Evolutionary conservation across 2,113 vertebrate genomes (phyloP).

Genomic region (Cololabis saira): DNA sequence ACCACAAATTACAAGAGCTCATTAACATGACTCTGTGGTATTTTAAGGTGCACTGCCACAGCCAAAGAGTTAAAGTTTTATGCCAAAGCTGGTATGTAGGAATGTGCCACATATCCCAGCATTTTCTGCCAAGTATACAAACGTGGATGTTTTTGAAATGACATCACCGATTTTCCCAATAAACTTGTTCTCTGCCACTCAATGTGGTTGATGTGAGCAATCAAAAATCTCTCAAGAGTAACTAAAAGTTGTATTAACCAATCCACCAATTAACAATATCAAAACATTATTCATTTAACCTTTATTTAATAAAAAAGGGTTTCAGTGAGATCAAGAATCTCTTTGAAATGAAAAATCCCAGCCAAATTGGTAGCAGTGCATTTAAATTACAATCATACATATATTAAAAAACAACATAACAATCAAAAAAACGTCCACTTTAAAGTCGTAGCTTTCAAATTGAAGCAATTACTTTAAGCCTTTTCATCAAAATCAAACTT

Average conservation of each 20-base stretch:
- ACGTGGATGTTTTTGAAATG: neutral
- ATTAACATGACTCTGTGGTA: conserved; percentile 28
- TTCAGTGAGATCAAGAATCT: no score
- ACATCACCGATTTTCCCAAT: neutral
- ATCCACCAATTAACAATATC: no score
- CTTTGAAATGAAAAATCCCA: no score
- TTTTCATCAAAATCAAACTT: no score
- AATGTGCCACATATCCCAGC: neutral
- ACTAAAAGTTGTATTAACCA: conserved; percentile 5
- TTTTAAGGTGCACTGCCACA: conserved; percentile 26
- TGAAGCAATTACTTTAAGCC: no score
- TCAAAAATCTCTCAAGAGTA: conserved; percentile 15
- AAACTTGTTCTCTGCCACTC: neutral
- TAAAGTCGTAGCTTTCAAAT: no score
- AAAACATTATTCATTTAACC: no score
- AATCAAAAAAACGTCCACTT: no score
- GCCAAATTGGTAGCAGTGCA: no score
- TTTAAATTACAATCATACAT: no score
- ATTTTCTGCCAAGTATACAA: neutral
- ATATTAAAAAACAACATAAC: no score
- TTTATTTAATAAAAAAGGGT: no score
- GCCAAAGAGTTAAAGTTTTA: neutral
- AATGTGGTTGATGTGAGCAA: neutral
- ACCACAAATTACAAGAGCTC: conserved; percentile 38
- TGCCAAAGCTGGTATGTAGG: neutral